A percentile compares a stretch with the other conserved stretches of the same genome.
phyloP scores from a whole-genome alignment of 2,113 vertebrate species.

The Beaufortia kweichowensis region DNA sequence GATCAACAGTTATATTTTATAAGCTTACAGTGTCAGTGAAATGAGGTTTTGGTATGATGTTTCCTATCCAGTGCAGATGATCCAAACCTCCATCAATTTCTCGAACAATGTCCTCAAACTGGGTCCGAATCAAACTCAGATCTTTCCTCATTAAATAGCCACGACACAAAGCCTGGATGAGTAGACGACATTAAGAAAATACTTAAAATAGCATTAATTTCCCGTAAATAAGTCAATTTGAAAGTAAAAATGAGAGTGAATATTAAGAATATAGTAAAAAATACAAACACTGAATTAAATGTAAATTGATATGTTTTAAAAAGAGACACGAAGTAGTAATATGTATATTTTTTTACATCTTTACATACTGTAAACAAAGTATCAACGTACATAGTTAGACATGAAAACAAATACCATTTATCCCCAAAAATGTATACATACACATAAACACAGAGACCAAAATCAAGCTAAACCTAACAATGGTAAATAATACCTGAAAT shows the following conservation, averaged over 20 bases:
- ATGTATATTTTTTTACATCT: no score
- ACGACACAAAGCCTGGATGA: constrained; percentile 78
- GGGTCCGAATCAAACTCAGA: constrained; percentile 66
- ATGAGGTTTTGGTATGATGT: constrained; percentile 67
- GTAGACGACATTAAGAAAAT: background rate
- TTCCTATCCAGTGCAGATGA: constrained; percentile 73
- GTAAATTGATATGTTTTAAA: no score
- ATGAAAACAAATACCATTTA: background rate
- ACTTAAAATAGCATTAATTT: no score
- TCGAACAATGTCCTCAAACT: constrained; percentile 80
- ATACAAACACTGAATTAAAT: no score
- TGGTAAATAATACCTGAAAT: constrained; percentile 7
- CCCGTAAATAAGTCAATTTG: no score
- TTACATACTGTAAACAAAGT: background rate
- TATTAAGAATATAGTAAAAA: no score
- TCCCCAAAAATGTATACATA: background rate
- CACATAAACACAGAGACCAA: no score
- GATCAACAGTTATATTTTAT: no score
- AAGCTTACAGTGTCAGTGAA: constrained; percentile 72
- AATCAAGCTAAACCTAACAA: background rate
- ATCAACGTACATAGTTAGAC: background rate
- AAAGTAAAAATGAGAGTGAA: no score
- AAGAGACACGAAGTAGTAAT: no score
- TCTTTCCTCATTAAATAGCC: constrained; percentile 78
- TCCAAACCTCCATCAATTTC: constrained; percentile 81